A percentile compares a stretch with the other conserved stretches of the same genome.
Conservation (phyloP, 2,797 vertebrate genomes). For the Falco biarmicus region DNA sequence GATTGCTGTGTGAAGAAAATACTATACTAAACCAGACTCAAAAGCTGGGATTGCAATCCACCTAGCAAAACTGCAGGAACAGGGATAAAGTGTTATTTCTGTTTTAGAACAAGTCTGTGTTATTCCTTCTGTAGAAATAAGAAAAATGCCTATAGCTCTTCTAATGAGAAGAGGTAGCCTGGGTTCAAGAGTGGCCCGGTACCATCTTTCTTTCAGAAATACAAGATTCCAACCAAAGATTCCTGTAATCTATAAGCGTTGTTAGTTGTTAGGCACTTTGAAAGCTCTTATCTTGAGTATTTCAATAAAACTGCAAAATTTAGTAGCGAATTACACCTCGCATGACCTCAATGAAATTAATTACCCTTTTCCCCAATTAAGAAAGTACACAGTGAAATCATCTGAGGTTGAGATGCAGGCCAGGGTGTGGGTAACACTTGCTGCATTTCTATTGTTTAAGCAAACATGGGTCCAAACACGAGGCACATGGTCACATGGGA, state of each 20-base stretch:
- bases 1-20: not conserved
- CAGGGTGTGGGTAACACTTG: not conserved
- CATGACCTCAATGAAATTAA: not conserved
- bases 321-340: not conserved
- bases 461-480: fast-evolving
- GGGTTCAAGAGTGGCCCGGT: not conserved
- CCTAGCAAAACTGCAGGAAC: not conserved
- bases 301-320: not conserved
- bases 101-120: not conserved
- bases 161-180: not conserved
- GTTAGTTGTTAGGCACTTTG: not conserved
- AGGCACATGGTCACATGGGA: fast-evolving
- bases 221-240: not conserved
- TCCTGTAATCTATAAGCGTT: not conserved
- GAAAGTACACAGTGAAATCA: not conserved
- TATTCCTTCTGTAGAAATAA: not conserved
- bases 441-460: not conserved
- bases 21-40: not conserved
- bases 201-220: not conserved
- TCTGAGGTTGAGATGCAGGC: not conserved
- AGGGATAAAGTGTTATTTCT: not conserved
- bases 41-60: not conserved
- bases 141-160: not conserved
- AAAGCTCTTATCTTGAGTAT: not conserved
- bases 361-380: not conserved